Conservation (phyloP, 2,888 invertebrate genomes). For the Allophyes oxyacanthae region DNA sequence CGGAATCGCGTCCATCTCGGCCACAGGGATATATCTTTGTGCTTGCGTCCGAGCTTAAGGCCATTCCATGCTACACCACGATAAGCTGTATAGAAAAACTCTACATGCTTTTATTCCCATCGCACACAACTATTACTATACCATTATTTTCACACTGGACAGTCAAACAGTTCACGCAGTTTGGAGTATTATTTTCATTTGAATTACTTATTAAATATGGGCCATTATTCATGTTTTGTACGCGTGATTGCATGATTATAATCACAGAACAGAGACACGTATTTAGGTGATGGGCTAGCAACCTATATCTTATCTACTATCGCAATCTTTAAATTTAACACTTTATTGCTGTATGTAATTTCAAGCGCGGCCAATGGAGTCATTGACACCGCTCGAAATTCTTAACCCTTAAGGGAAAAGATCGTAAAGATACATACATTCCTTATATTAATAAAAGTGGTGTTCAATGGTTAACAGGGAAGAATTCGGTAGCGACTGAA, state of each 20-base stretch:
- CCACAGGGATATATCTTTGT: slow-evolving; percentile 77
- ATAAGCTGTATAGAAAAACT: slow-evolving; percentile 70
- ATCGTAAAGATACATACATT: slow-evolving; percentile 49
- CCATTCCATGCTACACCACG: slow-evolving; percentile 66
- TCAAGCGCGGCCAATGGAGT: slow-evolving; percentile 23
- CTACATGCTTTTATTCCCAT: slow-evolving; percentile 70
- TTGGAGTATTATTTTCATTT: slow-evolving; percentile 75
- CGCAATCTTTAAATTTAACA: slow-evolving; percentile 39
- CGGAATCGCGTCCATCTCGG: slow-evolving; percentile 77
- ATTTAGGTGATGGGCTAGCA: slow-evolving; percentile 40
- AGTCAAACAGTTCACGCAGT: slow-evolving; percentile 71
- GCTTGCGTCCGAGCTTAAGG: slow-evolving; percentile 76
- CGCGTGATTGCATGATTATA: slow-evolving; percentile 77
- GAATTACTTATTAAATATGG: slow-evolving; percentile 86
- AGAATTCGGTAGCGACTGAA: slow-evolving; percentile 32
- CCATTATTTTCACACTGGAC: slow-evolving; percentile 75
- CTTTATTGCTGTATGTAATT: slow-evolving; percentile 54
- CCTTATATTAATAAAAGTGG: slow-evolving; percentile 49
- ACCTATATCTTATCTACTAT: slow-evolving; percentile 54
- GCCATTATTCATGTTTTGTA: slow-evolving; percentile 82
- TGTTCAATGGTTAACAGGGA: slow-evolving; percentile 46
- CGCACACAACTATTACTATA: slow-evolving; percentile 57
- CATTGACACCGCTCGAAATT: slow-evolving; percentile 34
- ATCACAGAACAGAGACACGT: slow-evolving; percentile 72
- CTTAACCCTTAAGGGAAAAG: slow-evolving; percentile 30